Conservation (phyloP, 1,140 invertebrate species). For the Battus philenor region DNA sequence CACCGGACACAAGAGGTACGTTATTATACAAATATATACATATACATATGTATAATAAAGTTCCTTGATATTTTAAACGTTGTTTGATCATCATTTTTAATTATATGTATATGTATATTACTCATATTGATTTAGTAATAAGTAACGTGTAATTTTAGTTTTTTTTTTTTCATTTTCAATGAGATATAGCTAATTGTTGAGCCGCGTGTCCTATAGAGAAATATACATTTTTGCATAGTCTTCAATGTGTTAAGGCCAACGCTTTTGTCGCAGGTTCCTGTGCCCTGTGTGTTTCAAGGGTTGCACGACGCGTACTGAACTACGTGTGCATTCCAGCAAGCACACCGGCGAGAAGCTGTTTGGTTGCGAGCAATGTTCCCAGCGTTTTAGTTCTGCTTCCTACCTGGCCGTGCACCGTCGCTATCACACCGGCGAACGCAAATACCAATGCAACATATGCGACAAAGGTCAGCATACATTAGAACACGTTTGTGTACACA, state of each 20-base stretch:
- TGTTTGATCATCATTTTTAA: no score
- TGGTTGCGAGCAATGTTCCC: conserved; percentile 47
- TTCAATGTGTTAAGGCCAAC: no score
- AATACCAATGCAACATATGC: conserved; percentile 48
- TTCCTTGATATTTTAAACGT: no score
- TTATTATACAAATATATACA: neutral
- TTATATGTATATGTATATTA: no score
- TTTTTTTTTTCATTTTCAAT: no score
- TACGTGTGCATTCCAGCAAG: conserved; percentile 55
- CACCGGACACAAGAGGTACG: conserved; percentile 66
- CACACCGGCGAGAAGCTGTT: conserved; percentile 67
- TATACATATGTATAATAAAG: no score
- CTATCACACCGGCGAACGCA: conserved; percentile 44
- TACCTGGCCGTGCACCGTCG: conserved; percentile 54
- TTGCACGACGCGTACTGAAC: conserved; percentile 61
- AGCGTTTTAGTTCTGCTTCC: conserved; percentile 56
- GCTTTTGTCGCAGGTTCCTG: conserved; percentile 65
- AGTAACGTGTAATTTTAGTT: no score
- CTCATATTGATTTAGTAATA: no score
- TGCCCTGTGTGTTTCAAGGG: conserved; percentile 66
- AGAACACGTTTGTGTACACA: no score
- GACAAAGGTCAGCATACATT: conserved; percentile 52
- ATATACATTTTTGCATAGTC: no score
- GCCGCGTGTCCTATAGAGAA: no score
- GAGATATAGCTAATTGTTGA: no score